These are phyloP conservation scores for Lacanobia oleracea DNA, from an alignment of 2,888 invertebrate species.

Conservation along the genomic window DNA sequence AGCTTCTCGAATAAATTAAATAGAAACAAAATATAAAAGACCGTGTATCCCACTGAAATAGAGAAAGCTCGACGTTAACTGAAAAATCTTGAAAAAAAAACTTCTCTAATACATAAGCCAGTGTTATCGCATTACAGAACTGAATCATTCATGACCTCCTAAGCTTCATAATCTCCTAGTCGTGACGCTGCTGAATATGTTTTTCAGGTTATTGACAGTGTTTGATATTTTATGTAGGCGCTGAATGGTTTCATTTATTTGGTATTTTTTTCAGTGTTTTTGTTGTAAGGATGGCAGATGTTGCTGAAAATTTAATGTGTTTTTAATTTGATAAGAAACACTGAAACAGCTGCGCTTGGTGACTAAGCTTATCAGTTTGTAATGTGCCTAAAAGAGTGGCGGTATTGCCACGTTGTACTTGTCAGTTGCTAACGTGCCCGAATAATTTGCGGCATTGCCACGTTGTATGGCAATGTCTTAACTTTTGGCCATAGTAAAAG, in stretches of 20 bases:
- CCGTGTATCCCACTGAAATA: slow-evolving; percentile 3
- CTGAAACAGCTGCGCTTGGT: not conserved
- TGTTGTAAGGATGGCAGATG: slow-evolving; percentile 39
- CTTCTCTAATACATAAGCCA: not conserved
- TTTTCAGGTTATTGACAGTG: slow-evolving; percentile 73
- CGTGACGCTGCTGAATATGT: slow-evolving; percentile 74
- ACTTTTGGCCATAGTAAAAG: no score
- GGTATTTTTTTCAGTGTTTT: slow-evolving; percentile 33
- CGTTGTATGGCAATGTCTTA: no score
- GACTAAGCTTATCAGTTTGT: no score
- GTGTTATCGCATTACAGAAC: slow-evolving; percentile 21
- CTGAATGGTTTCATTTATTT: slow-evolving; percentile 39
- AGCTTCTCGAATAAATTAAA: not conserved
- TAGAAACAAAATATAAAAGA: not conserved
- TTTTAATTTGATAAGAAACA: not conserved
- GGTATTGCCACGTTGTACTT: no score
- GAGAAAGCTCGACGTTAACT: not conserved
- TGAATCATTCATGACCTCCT: slow-evolving; percentile 55
- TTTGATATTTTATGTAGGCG: slow-evolving; percentile 62
- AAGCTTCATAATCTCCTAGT: slow-evolving; percentile 62
- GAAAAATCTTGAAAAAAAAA: slow-evolving; percentile 10
- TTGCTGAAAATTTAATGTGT: not conserved
- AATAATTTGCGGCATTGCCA: no score
- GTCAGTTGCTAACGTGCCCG: no score
- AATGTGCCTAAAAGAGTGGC: no score